These are phyloP conservation scores for Heliconius sara DNA, from an alignment of 2,888 invertebrate genomes.

Conservation along the genomic window DNA sequence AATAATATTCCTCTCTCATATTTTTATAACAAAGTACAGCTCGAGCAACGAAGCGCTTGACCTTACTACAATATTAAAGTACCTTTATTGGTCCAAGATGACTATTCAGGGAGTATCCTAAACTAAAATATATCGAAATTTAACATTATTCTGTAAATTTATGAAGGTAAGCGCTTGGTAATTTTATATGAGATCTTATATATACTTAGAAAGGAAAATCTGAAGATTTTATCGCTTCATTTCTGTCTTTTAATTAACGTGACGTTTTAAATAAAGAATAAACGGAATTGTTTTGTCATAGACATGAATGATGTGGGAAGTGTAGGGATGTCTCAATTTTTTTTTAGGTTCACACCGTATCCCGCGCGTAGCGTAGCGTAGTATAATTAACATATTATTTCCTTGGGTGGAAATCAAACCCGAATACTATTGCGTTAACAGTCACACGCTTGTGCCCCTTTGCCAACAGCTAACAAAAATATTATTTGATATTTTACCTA, in stretches of 20 bases:
- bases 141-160: conserved; percentile 18
- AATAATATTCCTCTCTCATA: not conserved
- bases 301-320: no score
- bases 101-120: not conserved
- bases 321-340: no score
- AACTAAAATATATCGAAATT: conserved; percentile 1
- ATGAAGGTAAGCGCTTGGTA: conserved; percentile 15
- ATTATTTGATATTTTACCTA: no score
- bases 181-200: conserved; percentile 8
- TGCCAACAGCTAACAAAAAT: no score
- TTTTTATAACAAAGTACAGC: not conserved
- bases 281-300: no score
- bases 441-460: no score
- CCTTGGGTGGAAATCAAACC: no score
- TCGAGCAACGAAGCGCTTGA: not conserved
- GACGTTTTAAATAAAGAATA: no score
- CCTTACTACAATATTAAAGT: conserved; percentile 4
- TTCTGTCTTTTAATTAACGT: not conserved
- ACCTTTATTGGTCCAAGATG: conserved; percentile 9
- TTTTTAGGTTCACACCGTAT: no score
- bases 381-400: no score
- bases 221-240: not conserved
- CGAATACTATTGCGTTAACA: no score
- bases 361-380: no score
- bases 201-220: not conserved